phyloP scores from a whole-genome alignment of 2,113 vertebrate genomes.

The Neopipo cinnamomea region DNA sequence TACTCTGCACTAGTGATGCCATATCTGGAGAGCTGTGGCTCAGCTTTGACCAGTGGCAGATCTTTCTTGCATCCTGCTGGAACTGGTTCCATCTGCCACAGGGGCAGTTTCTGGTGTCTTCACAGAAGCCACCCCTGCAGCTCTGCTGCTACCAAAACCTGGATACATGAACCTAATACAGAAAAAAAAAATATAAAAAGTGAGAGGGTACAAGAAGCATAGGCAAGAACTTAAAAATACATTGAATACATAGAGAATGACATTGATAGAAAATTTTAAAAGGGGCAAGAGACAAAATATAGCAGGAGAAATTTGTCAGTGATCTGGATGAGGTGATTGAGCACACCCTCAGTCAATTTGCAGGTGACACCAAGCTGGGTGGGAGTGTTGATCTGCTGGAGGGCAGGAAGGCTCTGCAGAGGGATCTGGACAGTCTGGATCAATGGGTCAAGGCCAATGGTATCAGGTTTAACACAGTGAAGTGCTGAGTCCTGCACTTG shows the following conservation, averaged over 20 bases:
- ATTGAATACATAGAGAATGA: not conserved
- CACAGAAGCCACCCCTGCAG: not conserved
- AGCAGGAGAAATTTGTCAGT: not conserved
- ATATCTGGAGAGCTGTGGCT: not conserved
- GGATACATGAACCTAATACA: not conserved
- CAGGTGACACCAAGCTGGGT: not conserved
- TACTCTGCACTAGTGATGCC: not conserved
- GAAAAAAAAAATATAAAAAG: not conserved
- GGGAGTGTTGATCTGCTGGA: not conserved
- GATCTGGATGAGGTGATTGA: fast-evolving
- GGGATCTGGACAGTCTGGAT: not conserved
- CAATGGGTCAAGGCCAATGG: not conserved
- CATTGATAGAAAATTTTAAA: not conserved
- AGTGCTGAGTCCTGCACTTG: not conserved
- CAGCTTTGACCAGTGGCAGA: not conserved
- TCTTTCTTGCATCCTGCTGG: not conserved
- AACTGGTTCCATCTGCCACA: not conserved
- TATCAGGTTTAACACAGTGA: not conserved
- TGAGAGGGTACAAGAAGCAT: not conserved
- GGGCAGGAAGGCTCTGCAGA: not conserved
- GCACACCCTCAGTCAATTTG: not conserved
- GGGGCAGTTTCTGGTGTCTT: not conserved
- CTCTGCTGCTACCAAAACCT: not conserved
- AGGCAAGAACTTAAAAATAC: not conserved
- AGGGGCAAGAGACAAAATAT: not conserved